Evolutionary conservation across 2,113 vertebrate genomes (phyloP).

Genomic region (Pangasianodon gigas): DNA sequence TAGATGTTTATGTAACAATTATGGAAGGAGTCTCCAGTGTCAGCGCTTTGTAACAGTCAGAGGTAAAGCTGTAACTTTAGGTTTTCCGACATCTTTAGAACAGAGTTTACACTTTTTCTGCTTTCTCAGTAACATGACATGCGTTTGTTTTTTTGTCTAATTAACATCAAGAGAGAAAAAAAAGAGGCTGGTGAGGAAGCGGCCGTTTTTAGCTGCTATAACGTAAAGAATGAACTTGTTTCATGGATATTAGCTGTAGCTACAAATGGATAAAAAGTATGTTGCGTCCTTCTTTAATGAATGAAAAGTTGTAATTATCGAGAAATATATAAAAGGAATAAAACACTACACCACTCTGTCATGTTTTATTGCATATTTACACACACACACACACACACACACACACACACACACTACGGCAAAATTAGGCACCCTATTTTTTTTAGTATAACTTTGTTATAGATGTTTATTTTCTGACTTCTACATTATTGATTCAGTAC

Average conservation of each 20-base stretch:
- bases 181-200: neutral
- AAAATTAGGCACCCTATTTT: too few species aligned
- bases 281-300: neutral
- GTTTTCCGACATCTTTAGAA: neutral
- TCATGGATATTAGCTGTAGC: neutral
- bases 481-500: too few species aligned
- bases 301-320: neutral
- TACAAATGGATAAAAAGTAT: neutral
- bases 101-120: neutral
- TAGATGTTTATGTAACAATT: neutral
- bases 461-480: too few species aligned
- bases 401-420: too few species aligned
- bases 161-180: neutral
- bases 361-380: neutral
- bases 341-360: neutral
- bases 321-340: neutral
- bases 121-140: neutral
- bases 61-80: neutral
- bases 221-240: neutral
- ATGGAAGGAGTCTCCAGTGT: slow-evolving; percentile 8
- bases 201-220: neutral
- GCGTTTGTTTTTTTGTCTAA: neutral
- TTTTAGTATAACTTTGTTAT: too few species aligned
- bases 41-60: neutral
- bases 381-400: too few species aligned